Percentiles rank a stretch among this genome's conserved stretches.
These are phyloP conservation scores for Bambusicola thoracicus DNA, from an alignment of 2,113 vertebrate species.

Conservation along the genomic window DNA sequence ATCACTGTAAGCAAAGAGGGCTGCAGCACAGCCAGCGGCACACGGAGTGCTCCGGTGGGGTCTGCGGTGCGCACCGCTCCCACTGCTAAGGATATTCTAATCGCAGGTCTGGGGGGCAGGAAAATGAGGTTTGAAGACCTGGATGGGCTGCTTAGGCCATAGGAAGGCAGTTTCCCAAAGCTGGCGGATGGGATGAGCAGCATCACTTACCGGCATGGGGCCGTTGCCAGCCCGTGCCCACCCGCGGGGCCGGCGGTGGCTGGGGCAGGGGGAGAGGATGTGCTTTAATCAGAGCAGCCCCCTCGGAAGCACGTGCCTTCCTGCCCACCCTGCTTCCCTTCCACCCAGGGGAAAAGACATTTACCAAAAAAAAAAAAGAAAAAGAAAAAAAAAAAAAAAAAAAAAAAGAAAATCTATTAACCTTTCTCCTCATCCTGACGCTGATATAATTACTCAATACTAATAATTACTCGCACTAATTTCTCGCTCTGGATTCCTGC, in stretches of 20 bases:
- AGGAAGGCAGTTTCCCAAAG: accelerated
- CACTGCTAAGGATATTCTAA: not conserved
- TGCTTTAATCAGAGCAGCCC: constrained; percentile 46
- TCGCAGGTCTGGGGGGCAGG: not conserved
- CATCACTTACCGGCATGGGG: not conserved
- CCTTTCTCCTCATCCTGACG: constrained; percentile 74
- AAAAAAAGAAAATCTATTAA: constrained; percentile 65
- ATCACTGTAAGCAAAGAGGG: not conserved
- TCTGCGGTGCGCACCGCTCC: accelerated
- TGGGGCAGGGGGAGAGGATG: constrained; percentile 19
- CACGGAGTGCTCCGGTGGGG: not conserved
- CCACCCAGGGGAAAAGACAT: constrained; percentile 59
- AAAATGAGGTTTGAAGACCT: not conserved
- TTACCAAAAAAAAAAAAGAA: constrained; percentile 54
- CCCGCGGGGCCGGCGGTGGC: not conserved
- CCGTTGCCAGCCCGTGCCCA: not conserved
- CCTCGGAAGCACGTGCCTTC: constrained; percentile 38
- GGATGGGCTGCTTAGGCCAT: not conserved
- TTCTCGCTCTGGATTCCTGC: constrained; percentile 66
- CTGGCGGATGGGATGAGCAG: not conserved
- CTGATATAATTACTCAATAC: constrained; percentile 74
- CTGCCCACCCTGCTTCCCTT: constrained; percentile 40
- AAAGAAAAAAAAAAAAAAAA: constrained; percentile 22
- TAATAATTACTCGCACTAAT: constrained; percentile 76
- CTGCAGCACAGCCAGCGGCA: not conserved